phyloP scores from a whole-genome alignment of 2,797 vertebrate species.

The Antrozous pallidus region DNA sequence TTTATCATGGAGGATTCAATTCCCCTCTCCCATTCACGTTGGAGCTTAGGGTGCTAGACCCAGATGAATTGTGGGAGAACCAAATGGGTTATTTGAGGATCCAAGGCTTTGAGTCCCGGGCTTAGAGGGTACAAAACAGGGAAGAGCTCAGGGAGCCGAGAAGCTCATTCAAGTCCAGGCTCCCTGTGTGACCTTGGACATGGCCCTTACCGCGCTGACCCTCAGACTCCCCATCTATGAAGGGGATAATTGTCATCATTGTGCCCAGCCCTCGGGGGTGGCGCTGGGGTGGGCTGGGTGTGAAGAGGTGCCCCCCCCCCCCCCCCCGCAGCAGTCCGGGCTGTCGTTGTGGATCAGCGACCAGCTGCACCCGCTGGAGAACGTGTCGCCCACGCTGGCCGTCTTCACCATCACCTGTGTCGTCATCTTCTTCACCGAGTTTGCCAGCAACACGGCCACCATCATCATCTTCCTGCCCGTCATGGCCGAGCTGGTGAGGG shows the following conservation, averaged over 20 bases:
- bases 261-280: not conserved
- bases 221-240: not conserved
- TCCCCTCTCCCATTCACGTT: not conserved
- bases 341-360: constrained; percentile 94
- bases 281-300: accelerated
- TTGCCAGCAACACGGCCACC: constrained; percentile 97
- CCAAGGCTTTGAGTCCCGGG: not conserved
- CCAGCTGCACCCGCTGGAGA: constrained; percentile 90
- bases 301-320: not conserved
- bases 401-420: constrained; percentile 91
- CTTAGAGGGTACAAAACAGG: not conserved
- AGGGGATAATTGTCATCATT: not conserved
- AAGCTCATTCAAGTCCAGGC: not conserved
- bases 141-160: not conserved
- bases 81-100: not conserved
- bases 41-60: not conserved
- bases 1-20: not conserved
- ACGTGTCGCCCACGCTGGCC: constrained; percentile 88
- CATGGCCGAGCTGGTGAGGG: constrained; percentile 93
- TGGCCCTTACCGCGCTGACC: not conserved
- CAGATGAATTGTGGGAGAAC: not conserved
- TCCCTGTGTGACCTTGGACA: not conserved
- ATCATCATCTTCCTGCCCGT: constrained; percentile 96
- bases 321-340: constrained; percentile 89
- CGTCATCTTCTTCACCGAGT: constrained; percentile 95